Base-by-base conservation (phyloP, 2,113 vertebrate genomes). In the Todiramphus chloris region DNA sequence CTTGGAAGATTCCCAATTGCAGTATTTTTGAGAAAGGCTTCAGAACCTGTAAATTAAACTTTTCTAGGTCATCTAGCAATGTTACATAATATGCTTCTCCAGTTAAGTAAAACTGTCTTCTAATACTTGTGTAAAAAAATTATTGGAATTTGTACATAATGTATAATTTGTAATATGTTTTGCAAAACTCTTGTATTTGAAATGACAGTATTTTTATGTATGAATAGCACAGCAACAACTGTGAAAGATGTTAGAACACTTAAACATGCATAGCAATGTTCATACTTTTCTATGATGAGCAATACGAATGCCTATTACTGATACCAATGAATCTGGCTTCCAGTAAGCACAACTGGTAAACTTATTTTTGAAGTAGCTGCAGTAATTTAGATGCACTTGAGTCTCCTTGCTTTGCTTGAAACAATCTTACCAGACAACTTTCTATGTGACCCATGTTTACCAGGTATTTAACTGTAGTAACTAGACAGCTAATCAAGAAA, bases 141-240 rank as follows among this genome's bases (percentile, higher is more conserved):
- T 83, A 91, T 85, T 78, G 39, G 37, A 85, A 44, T 87, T 95
- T 98, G 96, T 98, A 98, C 95, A 97, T 97, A 96, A 73, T 98
- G 96, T 98, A 97, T 72, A 84, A 59, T 96, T 95, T 98, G 94
- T 97, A 96, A 97, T 97, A 73, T 95, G 86, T 93, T 97, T 94
- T 94, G 63, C 82, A 94, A 62, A 88, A 66, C 37, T 30, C 86
- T 93, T 97, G 58, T 97, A 94, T 97, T 96, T 97, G 93, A 97
- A 96, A 97, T 90, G 48, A 87, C 93, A 95, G 44, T 96, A 94
- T 98, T 96, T 98, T 94, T 97, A 91, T 95, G 86, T 96, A 86
- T 85, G 77, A 55, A 48, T 80, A 95, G 89, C 91, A 97, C 91
- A 91, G 92, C 81, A 91, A 62, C 76, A 94, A 97, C 94, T 97